Base-by-base conservation (phyloP, 2,888 invertebrate species). In the Octodonta nipae region DNA sequence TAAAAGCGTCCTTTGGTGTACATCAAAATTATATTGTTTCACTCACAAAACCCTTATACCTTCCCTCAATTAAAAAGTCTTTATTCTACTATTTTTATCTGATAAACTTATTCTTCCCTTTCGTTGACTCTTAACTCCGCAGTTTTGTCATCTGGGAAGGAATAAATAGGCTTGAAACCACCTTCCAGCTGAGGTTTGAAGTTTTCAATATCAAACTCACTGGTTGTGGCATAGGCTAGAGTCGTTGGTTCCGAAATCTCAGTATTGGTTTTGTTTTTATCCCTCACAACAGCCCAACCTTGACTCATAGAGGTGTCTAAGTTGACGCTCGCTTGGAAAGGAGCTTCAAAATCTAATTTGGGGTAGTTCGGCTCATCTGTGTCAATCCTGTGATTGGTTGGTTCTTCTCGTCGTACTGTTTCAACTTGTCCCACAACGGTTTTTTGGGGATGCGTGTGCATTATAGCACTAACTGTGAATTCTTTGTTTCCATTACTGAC, bases 121-220 rank as follows among this genome's bases (percentile, higher is more conserved):
- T 50, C 47, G 35, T 42, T 49, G 13, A 47, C 40, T 15, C 36
- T 38, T 11, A 36, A 35, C 17, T 40, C 43, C 4, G 37, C 35
- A 10, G 33, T 33, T 15, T 39, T 43, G 6, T 45, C 51, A 11
- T 52, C 54, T 1, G 60, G 52, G 30, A 53, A 49, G 33, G 35
- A 54, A 51, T 81, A 82, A 32, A 78, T 74, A 1, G 78, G 78
- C 46, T 73, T 71, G 45, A 78, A 78, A 0, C 78, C 78, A 3
- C 78, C 74, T 42, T 73, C 73, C 11, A 78, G 53, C 45, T 77
- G 73, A 0, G 78, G 78, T 41, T 75, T 74, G 44, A 78, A 78
- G 42, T 68, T 72, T 42, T 77, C 75, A 4, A 71, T 63, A 46
- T 78, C 75, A 44, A 76, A 77, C 35, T 66, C 62, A 33, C 61